Evolutionary conservation across 2,113 vertebrate genomes (phyloP).

Genomic region (Sylvicapra grimmia): DNA sequence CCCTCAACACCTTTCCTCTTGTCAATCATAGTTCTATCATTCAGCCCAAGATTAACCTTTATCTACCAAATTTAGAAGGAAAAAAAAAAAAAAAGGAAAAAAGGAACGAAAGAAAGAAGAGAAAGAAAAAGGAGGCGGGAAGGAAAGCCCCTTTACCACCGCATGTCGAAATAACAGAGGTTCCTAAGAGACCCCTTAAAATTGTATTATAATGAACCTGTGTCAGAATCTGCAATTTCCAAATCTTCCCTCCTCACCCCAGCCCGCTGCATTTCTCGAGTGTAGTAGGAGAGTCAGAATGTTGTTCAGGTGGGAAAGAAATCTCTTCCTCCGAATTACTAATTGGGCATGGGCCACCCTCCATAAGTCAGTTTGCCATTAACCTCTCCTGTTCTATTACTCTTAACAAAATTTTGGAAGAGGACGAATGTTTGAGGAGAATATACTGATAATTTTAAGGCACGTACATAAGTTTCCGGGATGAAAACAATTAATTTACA

Average conservation of each 20-base stretch:
- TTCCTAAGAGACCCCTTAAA: constrained; percentile 58
- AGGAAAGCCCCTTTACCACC: constrained; percentile 58
- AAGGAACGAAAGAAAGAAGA: background rate
- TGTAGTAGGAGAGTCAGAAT: background rate
- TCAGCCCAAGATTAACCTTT: constrained; percentile 85
- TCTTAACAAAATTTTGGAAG: constrained; percentile 10
- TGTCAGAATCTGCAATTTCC: constrained; percentile 70
- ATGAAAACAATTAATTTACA: background rate
- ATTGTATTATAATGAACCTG: constrained; percentile 62
- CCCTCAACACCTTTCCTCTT: constrained; percentile 86
- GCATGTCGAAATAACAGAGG: constrained; percentile 57
- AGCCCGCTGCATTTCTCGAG: background rate
- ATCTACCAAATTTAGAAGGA: constrained; percentile 73
- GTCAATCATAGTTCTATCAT: constrained; percentile 85
- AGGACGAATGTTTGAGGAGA: background rate
- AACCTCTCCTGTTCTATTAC: background rate
- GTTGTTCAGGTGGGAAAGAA: constrained; percentile 21
- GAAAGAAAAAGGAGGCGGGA: constrained; percentile 30
- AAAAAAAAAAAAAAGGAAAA: background rate
- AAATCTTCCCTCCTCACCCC: constrained; percentile 8
- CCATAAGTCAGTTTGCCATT: background rate
- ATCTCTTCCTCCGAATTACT: background rate
- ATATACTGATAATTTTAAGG: constrained; percentile 7
- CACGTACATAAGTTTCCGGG: constrained; percentile 11
- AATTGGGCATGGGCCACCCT: background rate